Evolutionary conservation across 1,140 invertebrate species (phyloP), one percentile per base, ranked within the genome.

Genomic region (Hormaphis cornu): DNA sequence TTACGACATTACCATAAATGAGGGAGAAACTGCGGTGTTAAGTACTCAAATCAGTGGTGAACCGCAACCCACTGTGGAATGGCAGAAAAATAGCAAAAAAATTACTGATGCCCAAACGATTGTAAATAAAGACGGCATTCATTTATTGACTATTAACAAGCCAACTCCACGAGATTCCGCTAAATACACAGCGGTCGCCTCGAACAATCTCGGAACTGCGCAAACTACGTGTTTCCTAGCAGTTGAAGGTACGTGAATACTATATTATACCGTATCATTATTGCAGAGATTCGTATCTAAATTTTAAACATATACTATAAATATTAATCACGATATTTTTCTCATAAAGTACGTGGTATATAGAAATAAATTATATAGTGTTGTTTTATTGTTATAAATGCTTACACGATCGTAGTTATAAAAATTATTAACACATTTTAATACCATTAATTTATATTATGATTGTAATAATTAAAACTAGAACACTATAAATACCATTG

Each of bases 101-200:
- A 74, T 89, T 14, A 83, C 83, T 44, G 70, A 73, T 33, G 48
- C 71, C 14, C 70, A 70, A 42, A 76, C 76, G 46, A 74, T 82
- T 20, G 77, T 76, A 9, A 82, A 82, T 3, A 87, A 85, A 74
- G 80, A 83, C 48, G 85, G 88, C 63, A 85, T 84, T 52, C 84
- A 90, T 74, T 81, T 84, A 3, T 85, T 89, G 72, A 84, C 82
- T 1, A 78, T 90, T 12, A 83, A 85, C 40, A 85, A 88, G 75
- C 83, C 86, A 4, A 78, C 80, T 12, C 80, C 81, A 30, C 78
- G 83, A 20, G 88, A 93, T 78, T 82, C 82, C 59, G 91, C 87
- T 40, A 84, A 90, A 72, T 95, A 94, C 77, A 86, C 86, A 3
- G 82, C 93, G 1, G 84, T 86, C 74, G 91, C 90, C 28, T 85